These are phyloP conservation scores for Notechis scutatus DNA, from an alignment of 2,113 vertebrate species.

Conservation along the genomic window DNA sequence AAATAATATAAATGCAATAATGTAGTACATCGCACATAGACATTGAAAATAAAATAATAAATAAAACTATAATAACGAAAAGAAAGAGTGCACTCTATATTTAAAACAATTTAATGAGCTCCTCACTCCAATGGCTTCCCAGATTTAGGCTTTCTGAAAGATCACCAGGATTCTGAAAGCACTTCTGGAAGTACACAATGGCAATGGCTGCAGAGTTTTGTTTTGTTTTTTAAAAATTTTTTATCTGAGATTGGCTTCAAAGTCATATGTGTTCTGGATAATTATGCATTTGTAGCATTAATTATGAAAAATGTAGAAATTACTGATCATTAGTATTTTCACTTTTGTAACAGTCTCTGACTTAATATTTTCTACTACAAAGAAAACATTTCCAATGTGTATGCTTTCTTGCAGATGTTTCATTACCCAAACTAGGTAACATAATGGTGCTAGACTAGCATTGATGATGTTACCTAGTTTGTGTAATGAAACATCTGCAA, in stretches of 20 bases:
- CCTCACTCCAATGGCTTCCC: neutral
- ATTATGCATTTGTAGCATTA: neutral
- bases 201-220: neutral
- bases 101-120: neutral
- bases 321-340: neutral
- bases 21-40: too few relatives aligned
- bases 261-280: neutral
- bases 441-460: neutral
- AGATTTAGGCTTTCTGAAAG: neutral
- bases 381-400: constrained; percentile 25
- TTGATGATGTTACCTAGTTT: neutral
- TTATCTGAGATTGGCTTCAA: constrained; percentile 6
- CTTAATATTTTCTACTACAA: constrained; percentile 25
- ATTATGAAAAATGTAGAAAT: neutral
- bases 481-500: neutral
- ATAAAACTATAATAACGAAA: too few relatives aligned
- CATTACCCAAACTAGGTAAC: too few relatives aligned
- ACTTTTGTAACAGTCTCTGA: neutral
- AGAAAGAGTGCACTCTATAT: neutral
- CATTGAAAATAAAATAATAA: too few relatives aligned
- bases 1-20: too few relatives aligned
- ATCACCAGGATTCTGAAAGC: neutral
- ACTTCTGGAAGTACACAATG: neutral
- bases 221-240: constrained; percentile 25
- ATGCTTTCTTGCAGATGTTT: neutral